phyloP scores from a whole-genome alignment of 1,140 invertebrate genomes.

The Bathynomus jamesi region DNA sequence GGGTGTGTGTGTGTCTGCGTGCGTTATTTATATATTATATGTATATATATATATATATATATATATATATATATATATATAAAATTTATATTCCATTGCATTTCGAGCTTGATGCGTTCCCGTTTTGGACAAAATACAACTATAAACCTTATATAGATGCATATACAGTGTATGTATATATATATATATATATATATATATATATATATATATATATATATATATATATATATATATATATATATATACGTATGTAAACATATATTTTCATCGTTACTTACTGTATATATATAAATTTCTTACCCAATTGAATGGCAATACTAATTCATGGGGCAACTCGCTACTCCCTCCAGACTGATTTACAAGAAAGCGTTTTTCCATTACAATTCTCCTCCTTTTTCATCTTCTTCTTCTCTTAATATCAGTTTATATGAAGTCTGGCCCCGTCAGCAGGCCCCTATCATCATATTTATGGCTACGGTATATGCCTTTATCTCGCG shows the following conservation, averaged over 20 bases:
- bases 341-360: not conserved
- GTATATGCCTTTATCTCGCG: conserved; percentile 33
- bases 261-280: not conserved
- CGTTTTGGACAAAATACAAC: too few relatives aligned
- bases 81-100: too few relatives aligned
- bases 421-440: conserved; percentile 34
- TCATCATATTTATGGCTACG: conserved; percentile 34
- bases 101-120: too few relatives aligned
- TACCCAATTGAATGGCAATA: not conserved
- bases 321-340: not conserved
- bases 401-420: conserved; percentile 23
- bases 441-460: conserved; percentile 29
- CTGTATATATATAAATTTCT: not conserved
- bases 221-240: not conserved
- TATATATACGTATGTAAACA: not conserved
- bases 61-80: not conserved
- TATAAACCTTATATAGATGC: not conserved
- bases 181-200: not conserved
- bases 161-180: not conserved
- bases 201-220: not conserved
- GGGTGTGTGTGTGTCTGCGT: too few relatives aligned
- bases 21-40: too few relatives aligned
- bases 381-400: conserved; percentile 16
- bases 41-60: not conserved
- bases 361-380: not conserved